These are phyloP conservation scores for Australoheros scitulus DNA, from an alignment of 2,113 vertebrate genomes.

Conservation along the genomic window DNA sequence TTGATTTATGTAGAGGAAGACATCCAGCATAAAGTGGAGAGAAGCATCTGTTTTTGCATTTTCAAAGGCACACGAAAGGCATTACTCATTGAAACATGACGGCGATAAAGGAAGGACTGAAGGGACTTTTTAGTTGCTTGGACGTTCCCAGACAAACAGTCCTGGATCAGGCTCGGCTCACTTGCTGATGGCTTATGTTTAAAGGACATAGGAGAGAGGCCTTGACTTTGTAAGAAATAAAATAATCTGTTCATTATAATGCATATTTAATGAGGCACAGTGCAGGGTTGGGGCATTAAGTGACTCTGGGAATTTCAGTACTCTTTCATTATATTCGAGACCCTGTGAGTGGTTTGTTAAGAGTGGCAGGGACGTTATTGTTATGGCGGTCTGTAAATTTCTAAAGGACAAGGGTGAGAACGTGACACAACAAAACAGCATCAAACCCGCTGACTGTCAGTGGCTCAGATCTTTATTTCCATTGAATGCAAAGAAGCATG, in stretches of 20 bases:
- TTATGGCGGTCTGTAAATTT: neutral
- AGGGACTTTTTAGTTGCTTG: neutral
- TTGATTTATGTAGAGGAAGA: neutral
- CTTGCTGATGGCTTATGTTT: neutral
- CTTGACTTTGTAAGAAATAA: neutral
- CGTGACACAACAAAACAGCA: neutral
- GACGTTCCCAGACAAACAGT: neutral
- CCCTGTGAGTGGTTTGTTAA: neutral
- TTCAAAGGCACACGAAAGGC: neutral
- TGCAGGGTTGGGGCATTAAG: neutral
- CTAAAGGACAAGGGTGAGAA: neutral
- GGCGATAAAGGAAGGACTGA: neutral
- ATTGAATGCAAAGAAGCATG: neutral
- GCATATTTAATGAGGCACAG: neutral
- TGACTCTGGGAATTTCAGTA: neutral
- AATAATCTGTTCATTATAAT: neutral
- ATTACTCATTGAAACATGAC: neutral
- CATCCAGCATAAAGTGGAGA: neutral
- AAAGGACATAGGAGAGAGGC: neutral
- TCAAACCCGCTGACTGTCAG: neutral
- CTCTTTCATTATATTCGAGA: neutral
- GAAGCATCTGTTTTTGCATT: neutral
- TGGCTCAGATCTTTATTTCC: neutral
- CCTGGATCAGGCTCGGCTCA: neutral
- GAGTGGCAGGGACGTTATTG: neutral